phyloP scores from a whole-genome alignment of 2,113 vertebrate genomes.

The Xenopus borealis region DNA sequence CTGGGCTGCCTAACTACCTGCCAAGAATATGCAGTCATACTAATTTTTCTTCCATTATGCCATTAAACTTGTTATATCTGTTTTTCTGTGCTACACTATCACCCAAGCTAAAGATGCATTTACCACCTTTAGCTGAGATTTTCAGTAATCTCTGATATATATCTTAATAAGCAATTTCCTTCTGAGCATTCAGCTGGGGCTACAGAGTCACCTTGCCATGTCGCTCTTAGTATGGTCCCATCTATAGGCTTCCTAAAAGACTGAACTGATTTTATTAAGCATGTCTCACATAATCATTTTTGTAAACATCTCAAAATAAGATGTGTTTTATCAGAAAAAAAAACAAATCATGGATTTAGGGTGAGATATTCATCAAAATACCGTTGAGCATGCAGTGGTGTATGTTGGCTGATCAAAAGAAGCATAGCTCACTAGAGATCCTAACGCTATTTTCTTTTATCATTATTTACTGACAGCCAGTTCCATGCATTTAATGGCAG shows the following conservation, averaged over 20 bases:
- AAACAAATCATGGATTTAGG: constrained; percentile 35
- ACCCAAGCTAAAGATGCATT: constrained; percentile 35
- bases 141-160: constrained; percentile 44
- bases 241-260: constrained; percentile 14
- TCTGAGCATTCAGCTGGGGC: constrained; percentile 33
- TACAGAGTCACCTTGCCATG: constrained; percentile 29
- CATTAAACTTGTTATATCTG: constrained; percentile 23
- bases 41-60: constrained; percentile 31
- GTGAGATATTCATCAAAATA: neutral
- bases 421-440: neutral
- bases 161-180: constrained; percentile 44
- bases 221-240: constrained; percentile 1
- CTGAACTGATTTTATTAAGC: constrained; percentile 25
- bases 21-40: neutral
- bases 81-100: constrained; percentile 22
- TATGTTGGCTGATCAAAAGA: constrained; percentile 19
- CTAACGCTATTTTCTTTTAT: neutral
- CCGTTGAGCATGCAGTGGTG: neutral
- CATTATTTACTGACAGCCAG: neutral
- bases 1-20: constrained; percentile 16
- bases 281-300: neutral
- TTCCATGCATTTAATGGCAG: neutral
- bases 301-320: constrained; percentile 1
- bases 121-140: neutral
- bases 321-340: constrained; percentile 27